These are phyloP conservation scores for Pediacus dermestoides DNA, from an alignment of 2,888 invertebrate genomes.

Conservation along the genomic window DNA sequence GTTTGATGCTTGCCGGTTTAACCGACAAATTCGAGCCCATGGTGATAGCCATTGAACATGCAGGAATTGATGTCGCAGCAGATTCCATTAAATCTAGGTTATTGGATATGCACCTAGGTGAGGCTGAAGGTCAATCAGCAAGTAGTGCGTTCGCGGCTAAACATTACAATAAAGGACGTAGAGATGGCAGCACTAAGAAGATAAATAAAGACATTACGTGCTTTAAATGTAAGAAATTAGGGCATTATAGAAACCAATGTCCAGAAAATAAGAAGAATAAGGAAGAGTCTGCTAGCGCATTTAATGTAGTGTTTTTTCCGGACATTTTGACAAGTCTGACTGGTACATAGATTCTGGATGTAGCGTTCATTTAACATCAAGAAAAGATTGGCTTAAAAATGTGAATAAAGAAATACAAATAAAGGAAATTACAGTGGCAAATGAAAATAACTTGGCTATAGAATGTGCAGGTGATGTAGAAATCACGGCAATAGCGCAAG, in stretches of 20 bases:
- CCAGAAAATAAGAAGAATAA: no score
- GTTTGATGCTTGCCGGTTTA: conserved; percentile 22
- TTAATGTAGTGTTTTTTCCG: no score
- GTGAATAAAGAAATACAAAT: conserved; percentile 11
- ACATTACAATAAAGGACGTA: no score
- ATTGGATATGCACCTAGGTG: conserved; percentile 22
- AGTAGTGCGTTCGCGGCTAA: no score
- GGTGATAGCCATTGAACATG: conserved; percentile 32
- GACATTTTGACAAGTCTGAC: conserved; percentile 20
- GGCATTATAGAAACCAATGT: no score
- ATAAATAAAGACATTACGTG: no score
- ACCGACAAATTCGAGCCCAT: conserved; percentile 23
- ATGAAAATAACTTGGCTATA: conserved; percentile 22
- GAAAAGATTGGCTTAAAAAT: conserved; percentile 18
- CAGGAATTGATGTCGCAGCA: conserved; percentile 23
- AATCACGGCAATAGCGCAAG: conserved; percentile 15
- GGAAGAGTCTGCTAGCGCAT: conserved; percentile 9
- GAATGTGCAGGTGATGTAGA: conserved; percentile 23
- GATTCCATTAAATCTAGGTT: conserved; percentile 33
- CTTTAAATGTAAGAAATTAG: no score
- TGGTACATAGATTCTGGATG: conserved; percentile 35
- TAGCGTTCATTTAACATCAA: conserved; percentile 28
- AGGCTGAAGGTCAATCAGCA: no score
- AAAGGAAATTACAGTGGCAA: conserved; percentile 23
- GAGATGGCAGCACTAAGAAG: no score